Percentiles rank a stretch among this genome's conserved stretches.
Conservation (phyloP, 2,888 invertebrate species). For the Nasonovia ribisnigri region DNA sequence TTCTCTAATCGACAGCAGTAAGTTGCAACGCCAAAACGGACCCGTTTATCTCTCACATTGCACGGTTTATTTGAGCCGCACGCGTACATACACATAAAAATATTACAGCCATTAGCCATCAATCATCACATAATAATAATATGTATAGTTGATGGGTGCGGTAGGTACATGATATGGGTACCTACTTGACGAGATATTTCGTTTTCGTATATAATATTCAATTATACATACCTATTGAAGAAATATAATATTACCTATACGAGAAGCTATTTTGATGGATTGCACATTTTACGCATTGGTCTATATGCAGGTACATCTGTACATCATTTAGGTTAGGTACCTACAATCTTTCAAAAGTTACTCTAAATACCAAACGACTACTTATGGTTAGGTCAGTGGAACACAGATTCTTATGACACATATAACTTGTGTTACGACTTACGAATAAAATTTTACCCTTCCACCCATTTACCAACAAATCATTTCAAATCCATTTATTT, state of each 20-base stretch:
- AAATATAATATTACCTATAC: not conserved
- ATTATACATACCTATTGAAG: not conserved
- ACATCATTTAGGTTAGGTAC: not conserved
- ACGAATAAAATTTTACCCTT: not conserved
- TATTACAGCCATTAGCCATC: conserved; percentile 5
- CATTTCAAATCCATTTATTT: not conserved
- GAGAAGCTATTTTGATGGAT: not conserved
- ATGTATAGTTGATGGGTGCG: not conserved
- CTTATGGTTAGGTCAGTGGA: not conserved
- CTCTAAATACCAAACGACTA: not conserved
- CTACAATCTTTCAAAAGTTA: not conserved
- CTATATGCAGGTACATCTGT: not conserved
- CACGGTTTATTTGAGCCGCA: not conserved
- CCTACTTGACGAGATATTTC: not conserved
- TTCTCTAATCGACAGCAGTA: not conserved
- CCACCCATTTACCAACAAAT: not conserved
- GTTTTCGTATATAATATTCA: not conserved
- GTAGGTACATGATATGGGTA: not conserved
- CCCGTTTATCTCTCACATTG: not conserved
- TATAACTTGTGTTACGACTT: not conserved
- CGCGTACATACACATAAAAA: not conserved
- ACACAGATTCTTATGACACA: not conserved
- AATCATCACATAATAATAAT: not conserved
- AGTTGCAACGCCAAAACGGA: not conserved
- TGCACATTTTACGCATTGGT: not conserved